Base-by-base conservation (phyloP, 1,140 invertebrate genomes). In the Mesaphorura yosii region DNA sequence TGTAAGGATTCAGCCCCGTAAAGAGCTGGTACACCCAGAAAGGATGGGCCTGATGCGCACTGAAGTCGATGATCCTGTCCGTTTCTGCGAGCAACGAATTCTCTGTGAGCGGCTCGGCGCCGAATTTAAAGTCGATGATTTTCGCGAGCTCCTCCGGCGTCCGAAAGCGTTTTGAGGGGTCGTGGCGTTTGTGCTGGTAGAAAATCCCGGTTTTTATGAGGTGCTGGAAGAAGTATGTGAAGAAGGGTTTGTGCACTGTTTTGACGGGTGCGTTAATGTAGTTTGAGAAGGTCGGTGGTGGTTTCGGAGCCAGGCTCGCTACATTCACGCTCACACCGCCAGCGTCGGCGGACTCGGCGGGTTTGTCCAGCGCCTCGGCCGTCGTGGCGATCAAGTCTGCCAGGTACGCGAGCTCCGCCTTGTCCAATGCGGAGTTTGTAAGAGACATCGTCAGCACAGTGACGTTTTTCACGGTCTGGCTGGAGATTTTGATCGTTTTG, bases 1-100 rank as follows among this genome's bases (percentile, higher is more conserved):
- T 28, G 34, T 55, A 55, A 17, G 53, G 53, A 47, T 54, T 46
- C 2, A 40, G 6, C 41, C 41, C 51, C 34, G 40, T 5, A 4
- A 51, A 15, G 3, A 51, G 51, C 20, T 53, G 51, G 20, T 34
- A 46, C 27, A 53, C 38, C 28, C 38, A 48, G 29, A 48, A 54
- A 3, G 52, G 52, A 48, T 54, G 52, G 27, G 39, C 42, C n/a
- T 20, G 26, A 19, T 37, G 29, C 3, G 29, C 20, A n/a, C 29
- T 54, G 28, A 5, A 46, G 23, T 46, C 3, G n/a, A 53, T 10
- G 3, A 28, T 31, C 14, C 15, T 42, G 5, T 29, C 4, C 15
- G 45, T 3, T 6, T 47, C 4, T 4, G 3, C 29, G 2, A 52
- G 26, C 25, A 41, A 10, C 19, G 26, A 15, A 25, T 3, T 5